Conservation (phyloP, 2,113 vertebrate species). For the Engystomops pustulosus region DNA sequence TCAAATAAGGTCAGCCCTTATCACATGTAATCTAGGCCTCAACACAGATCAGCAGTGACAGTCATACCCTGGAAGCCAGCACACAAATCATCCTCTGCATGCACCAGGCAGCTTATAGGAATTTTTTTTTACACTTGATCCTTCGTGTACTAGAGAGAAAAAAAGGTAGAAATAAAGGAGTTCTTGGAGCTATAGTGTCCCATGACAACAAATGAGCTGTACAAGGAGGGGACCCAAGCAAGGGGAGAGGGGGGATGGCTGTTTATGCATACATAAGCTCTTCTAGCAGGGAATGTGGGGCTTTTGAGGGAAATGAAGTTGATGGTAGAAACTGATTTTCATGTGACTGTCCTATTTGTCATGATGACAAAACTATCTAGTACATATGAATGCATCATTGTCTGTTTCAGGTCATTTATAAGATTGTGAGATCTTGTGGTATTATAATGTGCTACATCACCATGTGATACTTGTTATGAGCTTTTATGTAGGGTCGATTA, state of each 20-base stretch:
- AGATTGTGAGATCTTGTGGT: not conserved
- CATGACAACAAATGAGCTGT: slow-evolving; percentile 61
- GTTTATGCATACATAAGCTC: slow-evolving; percentile 66
- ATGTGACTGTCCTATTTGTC: not conserved
- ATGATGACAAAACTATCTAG: no score
- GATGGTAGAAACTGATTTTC: slow-evolving; percentile 57
- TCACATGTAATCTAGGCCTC: slow-evolving; percentile 80
- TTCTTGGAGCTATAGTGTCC: slow-evolving; percentile 66
- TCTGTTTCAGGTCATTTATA: not conserved
- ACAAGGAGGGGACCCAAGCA: slow-evolving; percentile 8
- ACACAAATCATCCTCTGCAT: slow-evolving; percentile 73
- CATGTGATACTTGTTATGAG: not conserved
- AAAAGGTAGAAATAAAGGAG: slow-evolving; percentile 67
- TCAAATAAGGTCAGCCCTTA: slow-evolving; percentile 83
- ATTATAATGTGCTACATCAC: not conserved
- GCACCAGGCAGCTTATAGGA: slow-evolving; percentile 67
- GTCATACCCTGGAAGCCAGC: slow-evolving; percentile 73
- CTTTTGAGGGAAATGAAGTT: not conserved
- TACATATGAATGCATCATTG: not conserved
- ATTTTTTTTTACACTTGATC: slow-evolving; percentile 57
- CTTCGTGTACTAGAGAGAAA: slow-evolving; percentile 60
- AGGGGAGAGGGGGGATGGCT: slow-evolving; percentile 65
- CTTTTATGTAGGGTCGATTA: not conserved
- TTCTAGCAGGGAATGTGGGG: slow-evolving; percentile 70
- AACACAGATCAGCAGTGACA: slow-evolving; percentile 82